A percentile compares a stretch with the other conserved stretches of the same genome.
phyloP scores from a whole-genome alignment of 1,140 invertebrate species.

The Drosophila tani region DNA sequence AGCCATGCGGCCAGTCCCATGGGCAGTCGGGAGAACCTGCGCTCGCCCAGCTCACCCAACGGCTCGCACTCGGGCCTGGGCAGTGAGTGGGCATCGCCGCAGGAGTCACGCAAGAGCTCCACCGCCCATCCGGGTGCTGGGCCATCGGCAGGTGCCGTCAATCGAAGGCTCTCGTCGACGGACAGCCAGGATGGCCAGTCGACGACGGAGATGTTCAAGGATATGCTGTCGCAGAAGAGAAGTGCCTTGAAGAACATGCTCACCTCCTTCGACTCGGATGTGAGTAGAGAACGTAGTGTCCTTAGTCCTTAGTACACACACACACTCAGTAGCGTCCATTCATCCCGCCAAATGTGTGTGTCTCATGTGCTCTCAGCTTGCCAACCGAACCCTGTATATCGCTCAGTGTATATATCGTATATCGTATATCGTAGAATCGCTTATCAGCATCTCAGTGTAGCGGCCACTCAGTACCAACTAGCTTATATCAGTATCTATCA shows the following conservation, averaged over 20 bases:
- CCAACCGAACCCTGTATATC: constrained; percentile 15
- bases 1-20: constrained; percentile 88
- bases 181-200: constrained; percentile 88
- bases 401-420: constrained; percentile 29
- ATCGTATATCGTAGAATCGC: constrained; percentile 33
- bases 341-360: constrained; percentile 27
- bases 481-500: constrained; percentile 9
- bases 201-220: constrained; percentile 94
- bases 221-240: constrained; percentile 94
- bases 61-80: constrained; percentile 75
- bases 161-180: constrained; percentile 72
- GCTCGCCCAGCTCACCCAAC: constrained; percentile 85
- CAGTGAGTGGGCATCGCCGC: constrained; percentile 82
- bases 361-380: constrained; percentile 21
- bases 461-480: neutral
- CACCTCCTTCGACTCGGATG: constrained; percentile 95
- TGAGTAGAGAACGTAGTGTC: constrained; percentile 85
- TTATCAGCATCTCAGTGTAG: constrained; percentile 23
- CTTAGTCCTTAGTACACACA: neutral
- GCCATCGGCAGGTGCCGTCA: constrained; percentile 31
- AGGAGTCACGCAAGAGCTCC: constrained; percentile 84
- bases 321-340: constrained; percentile 57
- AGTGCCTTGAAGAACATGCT: constrained; percentile 94
- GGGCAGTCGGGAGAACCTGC: constrained; percentile 91
- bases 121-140: constrained; percentile 31